phyloP scores from a whole-genome alignment of 2,113 vertebrate species.

The Daboia siamensis region DNA sequence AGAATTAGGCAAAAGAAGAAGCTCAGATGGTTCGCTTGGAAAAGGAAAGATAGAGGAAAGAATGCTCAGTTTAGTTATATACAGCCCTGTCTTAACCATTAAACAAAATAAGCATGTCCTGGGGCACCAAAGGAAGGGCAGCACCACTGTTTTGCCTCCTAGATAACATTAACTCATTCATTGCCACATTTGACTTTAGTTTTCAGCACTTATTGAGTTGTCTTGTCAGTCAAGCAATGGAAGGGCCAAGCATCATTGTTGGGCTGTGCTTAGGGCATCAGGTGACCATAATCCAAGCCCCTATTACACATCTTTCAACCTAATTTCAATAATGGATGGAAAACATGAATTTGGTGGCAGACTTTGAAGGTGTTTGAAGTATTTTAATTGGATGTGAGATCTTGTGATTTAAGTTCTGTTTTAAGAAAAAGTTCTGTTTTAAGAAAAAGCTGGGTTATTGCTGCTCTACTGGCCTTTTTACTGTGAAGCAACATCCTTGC shows the following conservation, averaged over 20 bases:
- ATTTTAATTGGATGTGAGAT: background rate
- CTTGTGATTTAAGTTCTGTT: background rate
- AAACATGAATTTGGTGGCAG: background rate
- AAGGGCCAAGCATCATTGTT: background rate
- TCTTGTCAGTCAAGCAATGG: no score
- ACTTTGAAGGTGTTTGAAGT: background rate
- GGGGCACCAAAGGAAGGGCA: background rate
- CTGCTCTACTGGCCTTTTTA: background rate
- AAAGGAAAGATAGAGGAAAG: background rate
- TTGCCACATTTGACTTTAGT: background rate
- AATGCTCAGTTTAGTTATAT: background rate
- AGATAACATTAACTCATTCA: background rate
- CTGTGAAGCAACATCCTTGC: background rate
- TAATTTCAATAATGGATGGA: background rate
- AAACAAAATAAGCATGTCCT: background rate
- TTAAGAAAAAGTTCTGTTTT: background rate
- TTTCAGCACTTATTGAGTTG: background rate
- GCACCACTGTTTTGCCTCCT: background rate
- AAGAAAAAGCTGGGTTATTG: background rate
- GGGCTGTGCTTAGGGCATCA: background rate
- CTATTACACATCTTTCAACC: background rate
- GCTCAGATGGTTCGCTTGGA: background rate
- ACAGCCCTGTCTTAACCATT: background rate
- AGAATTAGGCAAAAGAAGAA: background rate
- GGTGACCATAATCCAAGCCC: background rate